Evolutionary conservation across 2,797 vertebrate genomes (phyloP).

Genomic region (Hyperoplus immaculatus): DNA sequence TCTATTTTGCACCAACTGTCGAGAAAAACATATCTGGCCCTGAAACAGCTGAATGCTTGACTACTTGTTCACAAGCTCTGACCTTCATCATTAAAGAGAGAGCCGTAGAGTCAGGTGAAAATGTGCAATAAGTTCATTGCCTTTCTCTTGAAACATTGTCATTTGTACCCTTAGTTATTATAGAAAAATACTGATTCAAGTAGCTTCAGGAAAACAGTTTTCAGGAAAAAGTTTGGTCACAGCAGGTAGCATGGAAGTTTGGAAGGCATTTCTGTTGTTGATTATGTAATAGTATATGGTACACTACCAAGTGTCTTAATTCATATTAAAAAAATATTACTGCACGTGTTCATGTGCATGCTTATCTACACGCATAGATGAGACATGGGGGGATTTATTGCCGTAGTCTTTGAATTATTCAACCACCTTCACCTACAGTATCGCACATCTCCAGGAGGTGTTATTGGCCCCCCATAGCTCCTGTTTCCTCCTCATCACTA

Average conservation of each 20-base stretch:
- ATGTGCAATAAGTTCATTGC: background rate
- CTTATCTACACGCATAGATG: background rate
- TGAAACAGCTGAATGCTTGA: too few species aligned
- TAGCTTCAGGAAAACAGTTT: background rate
- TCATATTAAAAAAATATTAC: background rate
- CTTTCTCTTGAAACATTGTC: background rate
- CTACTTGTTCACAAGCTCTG: too few species aligned
- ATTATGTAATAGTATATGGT: background rate
- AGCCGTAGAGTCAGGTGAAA: background rate
- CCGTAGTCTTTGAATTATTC: conserved; percentile 78
- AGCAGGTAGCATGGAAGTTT: background rate
- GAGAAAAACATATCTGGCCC: too few species aligned
- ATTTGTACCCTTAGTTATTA: background rate
- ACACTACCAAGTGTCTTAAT: background rate
- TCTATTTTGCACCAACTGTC: too few species aligned
- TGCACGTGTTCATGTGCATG: background rate
- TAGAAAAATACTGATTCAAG: background rate
- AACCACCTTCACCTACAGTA: conserved; percentile 57
- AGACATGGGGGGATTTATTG: conserved; percentile 18
- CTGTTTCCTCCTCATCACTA: conserved; percentile 72
- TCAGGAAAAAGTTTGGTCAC: background rate
- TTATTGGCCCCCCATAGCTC: conserved; percentile 57
- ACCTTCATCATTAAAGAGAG: background rate
- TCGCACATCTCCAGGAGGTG: conserved; percentile 54
- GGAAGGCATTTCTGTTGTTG: background rate